Evolutionary conservation across 1,140 invertebrate species (phyloP), one percentile per base, ranked within the genome.

Genomic region (Heterodera schachtii): DNA sequence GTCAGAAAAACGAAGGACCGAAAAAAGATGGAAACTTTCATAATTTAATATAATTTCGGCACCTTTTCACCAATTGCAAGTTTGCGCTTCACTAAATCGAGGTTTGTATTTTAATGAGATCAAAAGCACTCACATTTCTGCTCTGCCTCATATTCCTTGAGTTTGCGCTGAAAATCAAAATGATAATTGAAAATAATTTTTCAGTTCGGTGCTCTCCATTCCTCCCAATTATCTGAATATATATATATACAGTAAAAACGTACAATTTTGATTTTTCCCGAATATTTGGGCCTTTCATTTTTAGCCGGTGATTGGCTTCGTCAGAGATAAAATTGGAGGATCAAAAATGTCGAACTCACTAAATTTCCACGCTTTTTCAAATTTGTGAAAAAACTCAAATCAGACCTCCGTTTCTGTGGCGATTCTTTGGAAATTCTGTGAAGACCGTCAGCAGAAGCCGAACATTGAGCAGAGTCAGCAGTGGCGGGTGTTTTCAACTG

Each of bases 61-160:
- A 57, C 19, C 46, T 57, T 49, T 76, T 76, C 46, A 21, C 66
- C 44, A 43, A 57, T 7, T 8, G 41, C 6, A 64, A 64, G 57
- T 5, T 19, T 11, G 19, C 75, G 57, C 44, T 76, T 76, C 16
- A n/a, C 75, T 76, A 7, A 76, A 76, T 57, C 57, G n/a, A 57
- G 46, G 57, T 3, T 31, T 46, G 8, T 43, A 46, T 52, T 64
- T 21, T 43, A 52, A 43, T 4, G 3, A 49, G 9, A 3, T 2
- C 44, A 75, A 31, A 52, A 64, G 1, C 4, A 64, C 16, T 11
- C 57, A 64, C 57, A 64, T 64, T 64, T 64, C 19, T 64, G 57
- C 57, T 64, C 57, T 2, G 13, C 57, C 16, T 64, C 57, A 64
- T 64, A 64, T 19, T 64, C 57, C 13, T 19, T 19, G 3, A 11